phyloP scores from a whole-genome alignment of 1,140 invertebrate species.

The Rhyacophila brunnea region DNA sequence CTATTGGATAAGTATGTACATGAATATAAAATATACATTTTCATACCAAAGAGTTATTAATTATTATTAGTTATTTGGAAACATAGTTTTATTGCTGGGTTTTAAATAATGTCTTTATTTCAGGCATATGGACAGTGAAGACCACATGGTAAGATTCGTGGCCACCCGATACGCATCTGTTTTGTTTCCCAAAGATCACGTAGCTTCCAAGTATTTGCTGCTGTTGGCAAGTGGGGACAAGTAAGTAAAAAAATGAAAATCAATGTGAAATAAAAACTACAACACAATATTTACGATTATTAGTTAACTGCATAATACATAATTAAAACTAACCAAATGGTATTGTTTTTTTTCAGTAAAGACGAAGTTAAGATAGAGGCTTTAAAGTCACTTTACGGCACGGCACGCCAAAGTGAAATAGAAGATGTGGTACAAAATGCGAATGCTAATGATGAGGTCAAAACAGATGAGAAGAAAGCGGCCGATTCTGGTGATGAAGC shows the following conservation, averaged over 20 bases:
- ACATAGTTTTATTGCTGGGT: no score
- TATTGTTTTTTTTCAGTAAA: conserved; percentile 56
- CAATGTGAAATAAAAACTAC: no score
- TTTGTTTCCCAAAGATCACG: conserved; percentile 78
- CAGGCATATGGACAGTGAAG: conserved; percentile 64
- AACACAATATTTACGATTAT: no score
- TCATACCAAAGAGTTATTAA: no score
- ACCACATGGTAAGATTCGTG: conserved; percentile 74
- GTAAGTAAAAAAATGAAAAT: conserved; percentile 56
- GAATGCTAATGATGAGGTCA: conserved; percentile 3
- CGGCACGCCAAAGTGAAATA: conserved; percentile 54
- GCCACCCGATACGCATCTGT: conserved; percentile 79
- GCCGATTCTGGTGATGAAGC: conserved; percentile 37
- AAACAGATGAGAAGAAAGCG: conserved; percentile 5
- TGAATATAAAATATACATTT: no score
- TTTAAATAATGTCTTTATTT: no score
- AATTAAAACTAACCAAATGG: neutral
- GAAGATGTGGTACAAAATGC: conserved; percentile 52
- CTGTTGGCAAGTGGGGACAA: conserved; percentile 81
- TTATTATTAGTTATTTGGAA: no score
- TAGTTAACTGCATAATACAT: no score
- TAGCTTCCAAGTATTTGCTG: conserved; percentile 79
- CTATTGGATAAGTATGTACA: conserved; percentile 44
- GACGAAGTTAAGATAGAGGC: conserved; percentile 76
- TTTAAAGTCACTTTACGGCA: conserved; percentile 66